A percentile compares a stretch with the other conserved stretches of the same genome.
These are phyloP conservation scores for Malurus melanocephalus DNA, from an alignment of 2,113 vertebrate species.

Conservation along the genomic window DNA sequence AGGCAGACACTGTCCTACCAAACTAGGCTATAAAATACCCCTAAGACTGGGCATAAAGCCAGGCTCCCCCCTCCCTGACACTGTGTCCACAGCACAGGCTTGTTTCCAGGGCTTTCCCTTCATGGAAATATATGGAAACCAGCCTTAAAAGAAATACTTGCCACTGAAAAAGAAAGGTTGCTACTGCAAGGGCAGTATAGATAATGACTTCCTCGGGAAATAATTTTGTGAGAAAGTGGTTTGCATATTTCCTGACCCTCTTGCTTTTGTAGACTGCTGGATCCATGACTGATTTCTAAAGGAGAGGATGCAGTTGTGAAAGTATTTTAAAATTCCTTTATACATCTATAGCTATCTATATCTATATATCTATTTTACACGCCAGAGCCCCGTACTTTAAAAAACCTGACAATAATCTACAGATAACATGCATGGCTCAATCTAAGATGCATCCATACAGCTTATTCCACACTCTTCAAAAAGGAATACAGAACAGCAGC, in stretches of 20 bases:
- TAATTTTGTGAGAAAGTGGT: not conserved
- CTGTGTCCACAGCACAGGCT: fast-evolving
- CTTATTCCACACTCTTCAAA: not conserved
- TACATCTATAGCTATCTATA: no score
- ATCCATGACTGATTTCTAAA: constrained; percentile 18
- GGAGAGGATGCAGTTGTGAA: not conserved
- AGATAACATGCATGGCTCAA: not conserved
- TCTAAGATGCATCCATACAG: not conserved
- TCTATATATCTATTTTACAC: not conserved
- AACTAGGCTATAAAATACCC: not conserved
- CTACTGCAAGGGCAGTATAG: not conserved
- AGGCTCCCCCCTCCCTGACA: not conserved
- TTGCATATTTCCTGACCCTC: constrained; percentile 1
- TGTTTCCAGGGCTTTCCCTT: not conserved
- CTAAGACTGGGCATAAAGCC: not conserved
- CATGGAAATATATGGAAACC: not conserved
- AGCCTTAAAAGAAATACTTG: not conserved
- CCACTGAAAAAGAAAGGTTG: not conserved
- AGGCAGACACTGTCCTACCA: not conserved
- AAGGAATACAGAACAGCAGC: not conserved
- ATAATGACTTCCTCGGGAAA: constrained; percentile 3
- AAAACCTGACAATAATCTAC: not conserved
- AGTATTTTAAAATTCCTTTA: not conserved
- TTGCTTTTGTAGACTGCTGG: not conserved
- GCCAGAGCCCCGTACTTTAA: not conserved